Base-by-base conservation (phyloP, 2,113 vertebrate genomes). In the Otocyon megalotis region DNA sequence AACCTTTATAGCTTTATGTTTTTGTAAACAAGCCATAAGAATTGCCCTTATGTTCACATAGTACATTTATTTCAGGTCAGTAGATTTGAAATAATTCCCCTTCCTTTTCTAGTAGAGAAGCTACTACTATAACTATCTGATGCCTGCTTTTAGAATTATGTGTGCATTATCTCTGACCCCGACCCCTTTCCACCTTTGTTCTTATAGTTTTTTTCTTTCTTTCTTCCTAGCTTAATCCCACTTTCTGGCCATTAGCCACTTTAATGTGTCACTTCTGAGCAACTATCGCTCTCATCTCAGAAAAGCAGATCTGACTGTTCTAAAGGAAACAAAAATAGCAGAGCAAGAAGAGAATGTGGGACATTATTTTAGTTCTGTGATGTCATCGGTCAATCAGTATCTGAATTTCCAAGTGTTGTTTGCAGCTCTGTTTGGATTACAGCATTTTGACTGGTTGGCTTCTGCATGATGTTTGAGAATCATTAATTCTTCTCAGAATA, bases 321-420 rank as follows among this genome's bases (percentile, higher is more conserved):
- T 32, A 58, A n/a, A 89, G 82, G 17, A 92, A 92, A 48, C 77
- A 97, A 97, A 96, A 97, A 95, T 69, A 98, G 60, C 94, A 90
- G 74, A 92, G 26, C 67, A 93, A 89, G 74, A 97, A 72, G 80
- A 92, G 80, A 97, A 90, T 71, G 5, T 63, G 80, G 96, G 89
- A 24, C 65, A 93, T 97, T 92, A 97, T 96, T 96, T 92, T 97
- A 97, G 96, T 96, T 98, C 56, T 28, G 86, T 86, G 93, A 97
- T 90, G 93, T 98, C 93, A n/a, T 11, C 60, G 80, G 96, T 97
- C 67, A 90, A n/a, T 98, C 95, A 85, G 43, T 97, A 69, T 67
- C 26, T 48, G 83, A 69, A 94, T 56, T 35, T 83, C 62, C 80
- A 71, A 93, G 88, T n/a, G 54, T 53, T 71, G 43, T 79, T 97